Percentiles rank a stretch among this genome's conserved stretches.
Conservation (phyloP, 2,113 vertebrate species). For the Cyprinodon variegatus region DNA sequence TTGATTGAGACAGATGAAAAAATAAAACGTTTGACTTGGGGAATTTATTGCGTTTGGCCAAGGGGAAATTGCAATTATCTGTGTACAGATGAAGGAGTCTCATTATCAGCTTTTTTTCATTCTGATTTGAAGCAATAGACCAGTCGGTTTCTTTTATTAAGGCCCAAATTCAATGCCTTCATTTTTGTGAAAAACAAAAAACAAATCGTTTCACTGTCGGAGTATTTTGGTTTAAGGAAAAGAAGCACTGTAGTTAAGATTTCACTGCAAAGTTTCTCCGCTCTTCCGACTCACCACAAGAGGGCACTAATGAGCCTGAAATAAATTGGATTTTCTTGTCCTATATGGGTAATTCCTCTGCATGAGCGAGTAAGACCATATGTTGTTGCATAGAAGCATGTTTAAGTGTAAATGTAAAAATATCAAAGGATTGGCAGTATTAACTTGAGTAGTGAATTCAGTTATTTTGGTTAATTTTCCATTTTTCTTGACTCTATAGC, state of each 20-base stretch:
- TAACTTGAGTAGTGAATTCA: neutral
- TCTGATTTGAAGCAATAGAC: neutral
- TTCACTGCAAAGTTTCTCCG: neutral
- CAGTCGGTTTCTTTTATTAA: neutral
- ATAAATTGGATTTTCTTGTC: neutral
- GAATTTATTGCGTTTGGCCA: neutral
- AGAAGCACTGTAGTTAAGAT: neutral
- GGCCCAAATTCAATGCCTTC: neutral
- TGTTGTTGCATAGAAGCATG: neutral
- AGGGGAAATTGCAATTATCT: neutral
- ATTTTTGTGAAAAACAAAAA: neutral
- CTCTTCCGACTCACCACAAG: constrained; percentile 12
- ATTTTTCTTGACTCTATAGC: neutral
- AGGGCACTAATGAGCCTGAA: constrained; percentile 5
- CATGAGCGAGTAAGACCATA: neutral
- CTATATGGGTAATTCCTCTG: neutral
- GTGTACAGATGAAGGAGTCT: neutral
- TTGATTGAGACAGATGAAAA: neutral
- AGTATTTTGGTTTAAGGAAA: neutral
- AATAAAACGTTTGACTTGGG: neutral
- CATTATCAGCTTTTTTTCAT: neutral
- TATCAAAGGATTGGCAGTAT: neutral
- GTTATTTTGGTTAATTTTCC: neutral
- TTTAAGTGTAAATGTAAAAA: neutral
- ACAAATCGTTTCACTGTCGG: neutral